phyloP scores from a whole-genome alignment of 2,113 vertebrate genomes.

The Onychostoma macrolepis region DNA sequence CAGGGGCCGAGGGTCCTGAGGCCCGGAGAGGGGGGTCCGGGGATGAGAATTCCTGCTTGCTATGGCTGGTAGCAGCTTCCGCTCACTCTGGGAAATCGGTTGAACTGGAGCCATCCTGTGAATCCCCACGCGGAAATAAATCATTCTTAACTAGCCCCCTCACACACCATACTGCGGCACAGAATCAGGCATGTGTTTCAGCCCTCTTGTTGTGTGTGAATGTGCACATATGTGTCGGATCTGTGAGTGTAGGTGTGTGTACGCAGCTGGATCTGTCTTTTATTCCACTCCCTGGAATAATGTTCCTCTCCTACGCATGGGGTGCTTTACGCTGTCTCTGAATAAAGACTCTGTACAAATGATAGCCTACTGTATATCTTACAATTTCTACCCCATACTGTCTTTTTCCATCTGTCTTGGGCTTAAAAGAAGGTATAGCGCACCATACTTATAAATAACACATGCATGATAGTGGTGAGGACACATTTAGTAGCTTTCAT shows the following conservation, averaged over 20 bases:
- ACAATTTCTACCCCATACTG: slow-evolving; percentile 21
- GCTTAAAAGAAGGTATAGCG: slow-evolving; percentile 53
- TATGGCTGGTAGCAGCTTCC: slow-evolving; percentile 66
- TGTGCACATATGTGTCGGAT: slow-evolving; percentile 26
- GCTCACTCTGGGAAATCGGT: slow-evolving; percentile 66
- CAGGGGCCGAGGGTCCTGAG: not conserved
- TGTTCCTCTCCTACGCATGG: slow-evolving; percentile 48
- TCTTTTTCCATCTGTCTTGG: slow-evolving; percentile 49
- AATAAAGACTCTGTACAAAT: slow-evolving; percentile 28
- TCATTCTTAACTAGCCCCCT: slow-evolving; percentile 68
- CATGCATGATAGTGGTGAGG: slow-evolving; percentile 65
- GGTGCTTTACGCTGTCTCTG: not conserved
- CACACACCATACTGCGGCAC: slow-evolving; percentile 54
- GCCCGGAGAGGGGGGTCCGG: slow-evolving; percentile 21
- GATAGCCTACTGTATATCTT: slow-evolving; percentile 1
- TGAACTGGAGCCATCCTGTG: slow-evolving; percentile 64
- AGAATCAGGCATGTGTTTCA: slow-evolving; percentile 49
- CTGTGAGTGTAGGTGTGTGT: slow-evolving; percentile 38
- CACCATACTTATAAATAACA: slow-evolving; percentile 67
- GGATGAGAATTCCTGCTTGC: slow-evolving; percentile 65
- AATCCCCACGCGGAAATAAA: slow-evolving; percentile 64
- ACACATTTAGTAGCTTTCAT: slow-evolving; percentile 71
- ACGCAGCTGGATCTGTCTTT: slow-evolving; percentile 58
- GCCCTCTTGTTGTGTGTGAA: slow-evolving; percentile 43
- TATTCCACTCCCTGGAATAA: slow-evolving; percentile 53